A percentile compares a stretch with the other conserved stretches of the same genome.
phyloP scores from a whole-genome alignment of 1,140 invertebrate species.

The Ctenoplectra terminalis region DNA sequence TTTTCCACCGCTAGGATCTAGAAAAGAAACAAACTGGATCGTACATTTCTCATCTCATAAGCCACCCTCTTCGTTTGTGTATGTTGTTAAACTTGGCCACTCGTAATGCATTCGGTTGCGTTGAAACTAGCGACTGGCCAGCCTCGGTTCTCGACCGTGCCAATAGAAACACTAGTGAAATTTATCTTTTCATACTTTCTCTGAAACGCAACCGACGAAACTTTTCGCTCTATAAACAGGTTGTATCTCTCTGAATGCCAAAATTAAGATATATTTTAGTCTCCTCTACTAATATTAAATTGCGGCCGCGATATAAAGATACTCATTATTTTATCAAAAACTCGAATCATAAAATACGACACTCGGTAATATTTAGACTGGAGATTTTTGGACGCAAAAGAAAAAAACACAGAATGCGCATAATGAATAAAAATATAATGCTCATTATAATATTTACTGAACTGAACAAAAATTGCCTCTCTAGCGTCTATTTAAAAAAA shows the following conservation, averaged over 20 bases:
- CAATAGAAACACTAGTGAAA: constrained; percentile 22
- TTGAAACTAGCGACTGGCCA: background rate
- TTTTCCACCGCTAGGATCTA: too few species aligned
- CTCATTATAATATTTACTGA: too few species aligned
- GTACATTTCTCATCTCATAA: background rate
- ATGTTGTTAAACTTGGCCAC: constrained; percentile 1
- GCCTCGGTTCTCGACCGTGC: background rate
- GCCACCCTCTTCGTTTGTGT: constrained; percentile 7
- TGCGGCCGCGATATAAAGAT: background rate
- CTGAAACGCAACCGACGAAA: background rate
- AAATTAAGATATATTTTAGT: too few species aligned
- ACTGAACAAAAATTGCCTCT: background rate
- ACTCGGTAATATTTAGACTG: too few species aligned
- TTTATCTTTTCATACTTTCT: constrained; percentile 13
- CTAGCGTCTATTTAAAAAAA: too few species aligned
- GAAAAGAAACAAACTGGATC: constrained; percentile 21
- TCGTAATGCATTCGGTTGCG: background rate
- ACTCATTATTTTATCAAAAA: too few species aligned
- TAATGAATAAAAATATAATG: too few species aligned
- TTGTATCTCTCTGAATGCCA: too few species aligned
- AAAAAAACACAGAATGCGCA: too few species aligned
- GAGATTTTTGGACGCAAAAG: too few species aligned
- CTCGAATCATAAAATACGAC: too few species aligned
- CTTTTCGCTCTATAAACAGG: background rate
- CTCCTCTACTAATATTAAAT: too few species aligned